Conservation (phyloP, 2,797 vertebrate genomes). For the Sebastes vulpes region DNA sequence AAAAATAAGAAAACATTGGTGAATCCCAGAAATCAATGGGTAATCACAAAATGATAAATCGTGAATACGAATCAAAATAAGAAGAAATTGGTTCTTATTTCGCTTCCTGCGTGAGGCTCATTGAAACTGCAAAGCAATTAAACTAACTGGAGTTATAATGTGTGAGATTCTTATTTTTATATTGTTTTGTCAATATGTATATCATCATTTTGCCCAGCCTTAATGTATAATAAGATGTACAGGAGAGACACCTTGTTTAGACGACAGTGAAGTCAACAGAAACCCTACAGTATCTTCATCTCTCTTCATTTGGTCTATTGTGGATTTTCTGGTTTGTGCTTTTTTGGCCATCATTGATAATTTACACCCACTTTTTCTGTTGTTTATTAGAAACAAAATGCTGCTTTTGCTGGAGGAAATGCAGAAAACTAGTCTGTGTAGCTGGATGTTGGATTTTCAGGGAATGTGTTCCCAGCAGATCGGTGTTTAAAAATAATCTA, state of each 20-base stretch:
- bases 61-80: not conserved
- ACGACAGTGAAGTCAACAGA: not conserved
- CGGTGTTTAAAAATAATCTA: not conserved
- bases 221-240: not conserved
- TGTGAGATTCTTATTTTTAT: no score
- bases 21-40: not conserved
- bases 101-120: not conserved
- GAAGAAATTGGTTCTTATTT: not conserved
- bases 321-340: not conserved
- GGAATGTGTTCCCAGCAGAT: not conserved
- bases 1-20: not conserved
- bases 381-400: not conserved
- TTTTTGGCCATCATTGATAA: not conserved
- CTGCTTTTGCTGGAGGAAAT: not conserved
- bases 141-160: no score
- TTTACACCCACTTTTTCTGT: not conserved
- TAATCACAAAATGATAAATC: not conserved
- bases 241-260: not conserved
- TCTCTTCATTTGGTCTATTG: not conserved
- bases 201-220: no score
- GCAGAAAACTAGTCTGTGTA: not conserved
- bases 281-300: not conserved
- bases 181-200: no score
- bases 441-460: not conserved
- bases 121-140: no score